Conservation (phyloP, 1,140 invertebrate species). For the Apis laboriosa region DNA sequence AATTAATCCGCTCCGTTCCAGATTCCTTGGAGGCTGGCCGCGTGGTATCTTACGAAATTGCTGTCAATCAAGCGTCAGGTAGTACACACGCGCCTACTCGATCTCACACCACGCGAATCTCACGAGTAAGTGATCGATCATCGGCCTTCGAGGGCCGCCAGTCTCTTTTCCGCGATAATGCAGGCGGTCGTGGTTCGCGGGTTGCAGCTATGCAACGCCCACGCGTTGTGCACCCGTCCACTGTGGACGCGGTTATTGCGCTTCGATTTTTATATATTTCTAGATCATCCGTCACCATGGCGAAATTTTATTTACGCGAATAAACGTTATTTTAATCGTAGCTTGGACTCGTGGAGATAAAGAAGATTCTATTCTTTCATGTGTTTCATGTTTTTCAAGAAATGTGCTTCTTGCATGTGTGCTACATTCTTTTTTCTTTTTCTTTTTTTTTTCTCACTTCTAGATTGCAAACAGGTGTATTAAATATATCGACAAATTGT, state of each 20-base stretch:
- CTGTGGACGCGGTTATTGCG: conserved; percentile 60
- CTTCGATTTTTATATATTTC: conserved; percentile 66
- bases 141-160: conserved; percentile 8
- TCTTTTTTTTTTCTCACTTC: no score
- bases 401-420: no score
- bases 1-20: conserved; percentile 31
- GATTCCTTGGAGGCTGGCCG: conserved; percentile 19
- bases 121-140: conserved; percentile 38
- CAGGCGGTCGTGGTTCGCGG: conserved; percentile 25
- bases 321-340: no score
- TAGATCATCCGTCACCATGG: no score
- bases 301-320: no score
- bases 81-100: neutral
- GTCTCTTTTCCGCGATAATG: conserved; percentile 28
- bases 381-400: no score
- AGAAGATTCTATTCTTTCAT: no score
- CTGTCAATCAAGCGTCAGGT: conserved; percentile 20
- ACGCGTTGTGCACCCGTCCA: conserved; percentile 62
- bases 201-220: conserved; percentile 59
- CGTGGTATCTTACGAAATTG: conserved; percentile 34
- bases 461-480: no score
- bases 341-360: no score
- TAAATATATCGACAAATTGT: no score
- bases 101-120: neutral
- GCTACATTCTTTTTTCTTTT: no score